Conservation (phyloP, 2,888 invertebrate species). For the Dicyrtomina minuta region DNA sequence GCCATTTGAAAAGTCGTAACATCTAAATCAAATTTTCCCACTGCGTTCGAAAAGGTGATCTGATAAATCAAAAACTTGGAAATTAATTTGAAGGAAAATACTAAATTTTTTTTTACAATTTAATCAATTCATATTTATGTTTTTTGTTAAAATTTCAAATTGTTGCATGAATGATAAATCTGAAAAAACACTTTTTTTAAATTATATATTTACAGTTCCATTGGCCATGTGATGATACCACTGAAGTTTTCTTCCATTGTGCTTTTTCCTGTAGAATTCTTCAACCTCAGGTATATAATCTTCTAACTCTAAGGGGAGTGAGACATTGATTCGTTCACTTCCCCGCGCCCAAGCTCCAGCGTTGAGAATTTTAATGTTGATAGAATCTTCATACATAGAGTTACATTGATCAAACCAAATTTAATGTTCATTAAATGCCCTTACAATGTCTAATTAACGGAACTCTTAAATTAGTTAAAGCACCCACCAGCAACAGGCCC, state of each 20-base stretch:
- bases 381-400: conserved; percentile 71
- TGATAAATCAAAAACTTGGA: no score
- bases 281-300: conserved; percentile 99
- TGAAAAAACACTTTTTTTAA: neutral
- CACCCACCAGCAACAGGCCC: conserved; percentile 61
- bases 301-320: conserved; percentile 94
- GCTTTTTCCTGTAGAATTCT: conserved; percentile 96
- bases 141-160: neutral
- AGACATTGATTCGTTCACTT: conserved; percentile 90
- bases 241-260: conserved; percentile 94
- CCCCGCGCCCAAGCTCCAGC: conserved; percentile 98
- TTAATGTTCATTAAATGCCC: neutral
- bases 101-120: conserved; percentile 10
- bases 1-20: conserved; percentile 99
- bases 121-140: neutral
- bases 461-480: no score
- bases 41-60: conserved; percentile 89
- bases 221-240: conserved; percentile 99
- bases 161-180: neutral
- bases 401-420: neutral
- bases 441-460: conserved; percentile 22
- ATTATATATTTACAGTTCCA: conserved; percentile 70
- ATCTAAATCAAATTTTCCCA: conserved; percentile 94
- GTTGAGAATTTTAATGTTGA: conserved; percentile 97
- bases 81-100: conserved; percentile 53